Percentiles rank a stretch among this genome's conserved stretches.
phyloP scores from a whole-genome alignment of 2,797 vertebrate species.

The Rhynchonycteris naso region DNA sequence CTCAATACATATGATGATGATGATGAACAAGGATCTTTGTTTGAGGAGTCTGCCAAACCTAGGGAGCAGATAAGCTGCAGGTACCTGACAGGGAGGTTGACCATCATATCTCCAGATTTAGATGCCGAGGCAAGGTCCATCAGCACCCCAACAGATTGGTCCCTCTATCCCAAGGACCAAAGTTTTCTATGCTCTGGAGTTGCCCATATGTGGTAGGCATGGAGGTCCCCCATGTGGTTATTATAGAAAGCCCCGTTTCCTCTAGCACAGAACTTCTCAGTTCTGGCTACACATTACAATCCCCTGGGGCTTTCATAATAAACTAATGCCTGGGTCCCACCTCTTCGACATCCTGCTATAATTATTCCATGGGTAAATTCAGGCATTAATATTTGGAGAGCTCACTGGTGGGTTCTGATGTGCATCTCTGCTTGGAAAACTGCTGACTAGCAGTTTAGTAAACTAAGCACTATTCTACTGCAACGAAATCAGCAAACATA shows the following conservation, averaged over 20 bases:
- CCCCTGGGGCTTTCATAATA: background rate
- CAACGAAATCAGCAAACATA: background rate
- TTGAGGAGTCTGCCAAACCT: slow-evolving; percentile 22
- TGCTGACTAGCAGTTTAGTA: background rate
- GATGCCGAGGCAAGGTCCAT: background rate
- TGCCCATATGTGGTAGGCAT: background rate
- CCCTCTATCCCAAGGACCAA: background rate
- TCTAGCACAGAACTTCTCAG: background rate
- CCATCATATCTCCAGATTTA: background rate
- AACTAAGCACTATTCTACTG: slow-evolving; percentile 18
- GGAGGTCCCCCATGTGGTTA: background rate
- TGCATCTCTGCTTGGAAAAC: slow-evolving; percentile 20
- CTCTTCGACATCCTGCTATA: background rate
- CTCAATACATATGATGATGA: background rate
- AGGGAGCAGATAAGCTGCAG: background rate
- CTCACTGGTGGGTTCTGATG: background rate
- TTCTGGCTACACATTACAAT: background rate
- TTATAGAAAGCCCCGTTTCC: background rate
- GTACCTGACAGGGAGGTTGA: background rate
- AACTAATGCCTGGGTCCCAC: background rate
- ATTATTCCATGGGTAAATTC: background rate
- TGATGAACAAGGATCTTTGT: background rate
- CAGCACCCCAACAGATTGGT: background rate
- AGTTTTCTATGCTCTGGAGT: background rate
- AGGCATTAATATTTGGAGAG: slow-evolving; percentile 51